Evolutionary conservation across 1,140 invertebrate species (phyloP), one percentile per base, ranked within the genome.

Genomic region (Meloidogyne exigua): DNA sequence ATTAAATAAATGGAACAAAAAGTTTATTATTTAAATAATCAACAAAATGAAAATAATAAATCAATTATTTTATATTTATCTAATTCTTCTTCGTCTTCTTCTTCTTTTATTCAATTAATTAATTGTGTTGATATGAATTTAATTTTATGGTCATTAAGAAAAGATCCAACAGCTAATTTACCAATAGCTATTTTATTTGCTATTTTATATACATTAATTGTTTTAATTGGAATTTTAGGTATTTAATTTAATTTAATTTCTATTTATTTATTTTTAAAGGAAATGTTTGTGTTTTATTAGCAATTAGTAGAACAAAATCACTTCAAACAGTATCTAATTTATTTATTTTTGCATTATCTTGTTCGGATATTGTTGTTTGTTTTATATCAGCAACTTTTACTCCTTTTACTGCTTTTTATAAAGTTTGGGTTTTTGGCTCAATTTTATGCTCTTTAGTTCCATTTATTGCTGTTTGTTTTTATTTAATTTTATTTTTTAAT

Each of bases 271-370:
- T n/a, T 9, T n/a, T 57, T 44, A n/a, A 57, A 57, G 49, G 49
- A 57, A 80, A 80, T 39, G 15, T 71, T 26, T 80, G 79, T 68
- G 79, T 80, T 23, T 68, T 80, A 26, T 64, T 80, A 57, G 62
- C 79, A n/a, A 80, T 80, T 72, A 63, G 25, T 18, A 64, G 79
- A 64, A 80, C 79, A 39, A 68, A 68, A 62, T 79, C 78, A 13
- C 79, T 82, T 49, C 81, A 80, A 76, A 82, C 92, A 12, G 84
- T 85, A 5, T 77, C 83, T 12, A 85, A 85, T 70, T 62, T 85
- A 66, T 85, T 85, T 79, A 85, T 85, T 68, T 73, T 85, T 25
- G 80, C 81, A 0, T 68, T 85, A 42, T 76, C 71, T n/a, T 85
- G 85, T 65, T 85, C 83, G 15, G 84, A 85, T 72, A 83, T 87